Evolutionary conservation across 2,797 vertebrate species (phyloP).

Genomic region (Spea hammondii): DNA sequence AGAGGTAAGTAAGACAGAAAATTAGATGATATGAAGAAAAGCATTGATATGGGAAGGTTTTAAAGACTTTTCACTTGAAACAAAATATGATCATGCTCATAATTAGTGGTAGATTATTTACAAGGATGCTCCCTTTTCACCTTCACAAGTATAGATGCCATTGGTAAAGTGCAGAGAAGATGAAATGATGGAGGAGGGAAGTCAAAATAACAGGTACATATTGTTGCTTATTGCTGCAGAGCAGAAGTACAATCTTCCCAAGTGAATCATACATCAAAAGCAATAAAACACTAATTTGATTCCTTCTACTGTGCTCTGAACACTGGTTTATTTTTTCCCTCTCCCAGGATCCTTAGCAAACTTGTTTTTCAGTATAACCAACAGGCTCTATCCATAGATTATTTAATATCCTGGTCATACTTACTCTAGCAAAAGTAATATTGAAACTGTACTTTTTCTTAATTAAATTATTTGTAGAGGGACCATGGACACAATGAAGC

Average conservation of each 20-base stretch:
- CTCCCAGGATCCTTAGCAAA: conserved; percentile 39
- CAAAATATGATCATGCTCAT: no score
- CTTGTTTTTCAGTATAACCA: conserved; percentile 35
- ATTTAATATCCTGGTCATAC: conserved; percentile 41
- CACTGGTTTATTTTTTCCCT: conserved; percentile 31
- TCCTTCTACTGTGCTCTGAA: conserved; percentile 34
- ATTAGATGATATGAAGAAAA: no score
- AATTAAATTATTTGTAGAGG: conserved; percentile 31
- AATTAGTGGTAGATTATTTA: no score
- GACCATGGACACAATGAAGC: conserved; percentile 2
- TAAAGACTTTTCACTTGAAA: no score
- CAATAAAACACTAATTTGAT: conserved; percentile 51
- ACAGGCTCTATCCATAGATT: conserved; percentile 34
- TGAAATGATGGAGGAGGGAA: conserved; percentile 1
- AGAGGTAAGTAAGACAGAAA: no score
- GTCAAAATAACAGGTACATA: neutral
- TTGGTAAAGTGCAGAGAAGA: neutral
- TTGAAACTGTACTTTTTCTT: conserved; percentile 41
- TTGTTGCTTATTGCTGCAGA: conserved; percentile 32
- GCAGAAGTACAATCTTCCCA: conserved; percentile 39
- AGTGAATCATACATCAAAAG: conserved; percentile 38
- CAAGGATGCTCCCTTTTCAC: no score
- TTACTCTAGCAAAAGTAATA: conserved; percentile 36
- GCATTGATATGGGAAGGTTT: no score
- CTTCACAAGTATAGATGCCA: no score